Conservation (phyloP, 2,888 invertebrate genomes). For the Embidobia sp. region DNA sequence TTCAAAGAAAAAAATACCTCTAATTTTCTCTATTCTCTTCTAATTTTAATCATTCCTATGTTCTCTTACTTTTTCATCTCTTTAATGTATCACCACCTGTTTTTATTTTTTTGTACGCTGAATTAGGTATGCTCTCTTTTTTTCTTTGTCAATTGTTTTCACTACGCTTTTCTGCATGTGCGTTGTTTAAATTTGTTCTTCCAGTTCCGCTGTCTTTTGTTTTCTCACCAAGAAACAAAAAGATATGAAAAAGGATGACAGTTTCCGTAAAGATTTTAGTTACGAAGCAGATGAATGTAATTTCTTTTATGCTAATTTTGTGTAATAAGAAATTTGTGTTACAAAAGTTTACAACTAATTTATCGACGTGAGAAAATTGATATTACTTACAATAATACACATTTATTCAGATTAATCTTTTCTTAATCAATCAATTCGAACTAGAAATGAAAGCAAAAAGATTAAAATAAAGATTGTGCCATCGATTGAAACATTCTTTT, state of each 20-base stretch:
- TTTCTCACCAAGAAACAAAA: slow-evolving; percentile 22
- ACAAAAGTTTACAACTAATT: too few species aligned
- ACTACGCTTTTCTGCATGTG: slow-evolving; percentile 25
- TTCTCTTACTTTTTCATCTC: slow-evolving; percentile 29
- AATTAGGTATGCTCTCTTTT: slow-evolving; percentile 39
- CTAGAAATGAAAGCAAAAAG: too few species aligned
- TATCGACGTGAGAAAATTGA: too few species aligned
- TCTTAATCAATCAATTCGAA: too few species aligned
- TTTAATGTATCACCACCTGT: slow-evolving; percentile 18
- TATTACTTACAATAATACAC: too few species aligned
- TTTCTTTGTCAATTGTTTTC: slow-evolving; percentile 39
- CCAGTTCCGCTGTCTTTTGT: slow-evolving; percentile 34
- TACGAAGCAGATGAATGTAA: too few species aligned
- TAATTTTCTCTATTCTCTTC: slow-evolving; percentile 32
- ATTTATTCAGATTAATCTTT: too few species aligned
- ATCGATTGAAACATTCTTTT: too few species aligned
- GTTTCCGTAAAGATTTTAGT: too few species aligned
- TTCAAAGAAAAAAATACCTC: slow-evolving; percentile 8
- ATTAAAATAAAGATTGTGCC: too few species aligned
- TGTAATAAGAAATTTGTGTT: too few species aligned
- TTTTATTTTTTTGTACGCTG: slow-evolving; percentile 29
- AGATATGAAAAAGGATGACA: slow-evolving; percentile 7
- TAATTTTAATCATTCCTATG: slow-evolving; percentile 31
- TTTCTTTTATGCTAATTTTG: too few species aligned
- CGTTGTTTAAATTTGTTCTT: slow-evolving; percentile 30